Conservation (phyloP, 2,113 vertebrate species). For the Pituophis catenifer region DNA sequence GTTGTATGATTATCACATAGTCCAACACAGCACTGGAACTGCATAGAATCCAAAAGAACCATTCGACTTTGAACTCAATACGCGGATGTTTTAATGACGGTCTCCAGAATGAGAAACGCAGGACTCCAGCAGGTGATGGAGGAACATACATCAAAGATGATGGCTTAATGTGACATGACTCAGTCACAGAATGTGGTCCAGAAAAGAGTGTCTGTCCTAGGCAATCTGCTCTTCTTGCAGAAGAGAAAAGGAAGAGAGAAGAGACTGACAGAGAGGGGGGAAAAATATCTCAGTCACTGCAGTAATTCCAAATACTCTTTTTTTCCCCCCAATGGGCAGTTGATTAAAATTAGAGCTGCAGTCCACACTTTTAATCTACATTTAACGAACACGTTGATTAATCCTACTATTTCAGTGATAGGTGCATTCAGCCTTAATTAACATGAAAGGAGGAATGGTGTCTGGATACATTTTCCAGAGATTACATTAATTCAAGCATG, state of each 20-base stretch:
- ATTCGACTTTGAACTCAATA: background rate
- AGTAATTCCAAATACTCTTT: background rate
- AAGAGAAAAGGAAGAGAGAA: background rate
- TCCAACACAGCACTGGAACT: background rate
- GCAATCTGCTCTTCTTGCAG: background rate
- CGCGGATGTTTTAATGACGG: background rate
- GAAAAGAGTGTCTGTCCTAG: background rate
- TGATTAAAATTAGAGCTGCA: slow-evolving; percentile 8
- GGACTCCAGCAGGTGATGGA: background rate
- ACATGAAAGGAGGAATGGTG: background rate
- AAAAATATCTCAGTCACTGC: background rate
- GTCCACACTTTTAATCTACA: slow-evolving; percentile 1
- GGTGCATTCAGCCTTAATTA: slow-evolving; percentile 19
- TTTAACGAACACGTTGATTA: slow-evolving; percentile 17
- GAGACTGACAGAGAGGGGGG: background rate
- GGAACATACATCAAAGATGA: background rate
- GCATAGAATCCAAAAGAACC: background rate
- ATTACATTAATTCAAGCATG: slow-evolving; percentile 6
- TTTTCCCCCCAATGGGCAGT: background rate
- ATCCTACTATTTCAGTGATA: slow-evolving; percentile 9
- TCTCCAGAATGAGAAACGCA: background rate
- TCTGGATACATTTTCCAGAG: background rate
- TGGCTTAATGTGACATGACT: background rate
- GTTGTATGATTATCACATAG: background rate
- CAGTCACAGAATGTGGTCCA: background rate